These are phyloP conservation scores for Synergus japonicus DNA, from an alignment of 2,888 invertebrate species.

Conservation along the genomic window DNA sequence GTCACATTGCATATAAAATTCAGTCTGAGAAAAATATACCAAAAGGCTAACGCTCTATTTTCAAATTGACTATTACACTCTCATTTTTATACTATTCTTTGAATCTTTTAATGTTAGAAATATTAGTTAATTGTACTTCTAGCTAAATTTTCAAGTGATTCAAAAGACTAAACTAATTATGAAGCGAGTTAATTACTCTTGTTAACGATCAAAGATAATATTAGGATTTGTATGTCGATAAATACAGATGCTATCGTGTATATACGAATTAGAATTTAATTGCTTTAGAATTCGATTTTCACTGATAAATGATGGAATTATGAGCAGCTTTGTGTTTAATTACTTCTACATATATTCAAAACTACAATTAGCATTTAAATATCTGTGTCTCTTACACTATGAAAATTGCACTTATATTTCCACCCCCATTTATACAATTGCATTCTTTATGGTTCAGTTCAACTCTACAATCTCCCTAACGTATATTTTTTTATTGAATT, in stretches of 20 bases:
- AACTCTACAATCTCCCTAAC: too few relatives aligned
- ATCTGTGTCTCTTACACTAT: too few relatives aligned
- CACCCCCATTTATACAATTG: too few relatives aligned
- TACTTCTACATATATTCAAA: too few relatives aligned
- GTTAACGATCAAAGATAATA: slow-evolving; percentile 3
- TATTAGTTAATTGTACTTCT: neutral
- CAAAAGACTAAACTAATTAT: neutral
- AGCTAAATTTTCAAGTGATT: neutral
- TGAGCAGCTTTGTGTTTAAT: too few relatives aligned
- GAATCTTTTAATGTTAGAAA: neutral
- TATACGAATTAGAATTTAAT: neutral
- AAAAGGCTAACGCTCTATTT: neutral
- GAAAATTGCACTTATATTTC: too few relatives aligned
- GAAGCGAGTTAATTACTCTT: neutral
- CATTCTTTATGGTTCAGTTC: too few relatives aligned
- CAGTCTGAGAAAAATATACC: neutral
- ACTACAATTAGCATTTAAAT: too few relatives aligned
- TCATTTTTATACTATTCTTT: neutral
- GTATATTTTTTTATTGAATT: too few relatives aligned
- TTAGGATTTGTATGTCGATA: neutral
- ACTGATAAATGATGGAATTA: too few relatives aligned
- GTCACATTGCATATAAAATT: slow-evolving; percentile 11
- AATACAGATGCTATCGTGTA: neutral
- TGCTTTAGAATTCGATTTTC: neutral
- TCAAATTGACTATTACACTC: neutral